Conservation (phyloP, 2,888 invertebrate genomes). For the Meghimatium bilineatum region DNA sequence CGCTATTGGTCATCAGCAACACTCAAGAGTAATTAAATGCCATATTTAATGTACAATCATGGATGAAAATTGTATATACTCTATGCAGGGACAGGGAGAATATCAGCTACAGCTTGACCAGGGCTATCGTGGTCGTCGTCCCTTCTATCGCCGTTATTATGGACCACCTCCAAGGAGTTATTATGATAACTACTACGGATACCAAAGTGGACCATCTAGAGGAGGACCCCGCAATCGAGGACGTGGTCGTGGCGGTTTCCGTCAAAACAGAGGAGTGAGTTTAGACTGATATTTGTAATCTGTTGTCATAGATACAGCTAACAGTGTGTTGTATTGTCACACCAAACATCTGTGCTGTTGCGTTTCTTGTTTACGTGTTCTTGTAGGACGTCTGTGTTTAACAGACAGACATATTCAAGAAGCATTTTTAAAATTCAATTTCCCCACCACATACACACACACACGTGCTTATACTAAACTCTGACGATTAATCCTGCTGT, state of each 20-base stretch:
- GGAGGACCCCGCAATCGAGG: slow-evolving; percentile 52
- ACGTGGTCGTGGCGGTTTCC: slow-evolving; percentile 46
- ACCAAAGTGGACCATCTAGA: slow-evolving; percentile 54
- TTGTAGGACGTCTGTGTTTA: no score
- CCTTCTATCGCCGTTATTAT: slow-evolving; percentile 69
- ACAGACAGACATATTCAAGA: no score
- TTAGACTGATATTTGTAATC: not conserved
- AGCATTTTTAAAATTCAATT: no score
- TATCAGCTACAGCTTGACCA: slow-evolving; percentile 43
- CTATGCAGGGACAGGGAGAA: slow-evolving; percentile 44
- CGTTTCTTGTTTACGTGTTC: no score
- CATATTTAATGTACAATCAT: no score
- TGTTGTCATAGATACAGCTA: not conserved
- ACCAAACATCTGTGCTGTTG: no score
- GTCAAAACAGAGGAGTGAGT: slow-evolving; percentile 44
- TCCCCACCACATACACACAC: no score
- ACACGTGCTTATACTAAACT: no score
- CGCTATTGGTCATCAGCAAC: no score
- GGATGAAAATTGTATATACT: no score
- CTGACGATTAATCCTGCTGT: no score
- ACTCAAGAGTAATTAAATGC: no score
- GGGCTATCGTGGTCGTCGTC: slow-evolving; percentile 58
- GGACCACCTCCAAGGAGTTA: slow-evolving; percentile 62
- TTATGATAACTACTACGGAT: slow-evolving; percentile 55
- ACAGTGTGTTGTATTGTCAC: not conserved